Evolutionary conservation across 2,113 vertebrate genomes (phyloP).

Genomic region (cattle (Bos taurus)): DNA sequence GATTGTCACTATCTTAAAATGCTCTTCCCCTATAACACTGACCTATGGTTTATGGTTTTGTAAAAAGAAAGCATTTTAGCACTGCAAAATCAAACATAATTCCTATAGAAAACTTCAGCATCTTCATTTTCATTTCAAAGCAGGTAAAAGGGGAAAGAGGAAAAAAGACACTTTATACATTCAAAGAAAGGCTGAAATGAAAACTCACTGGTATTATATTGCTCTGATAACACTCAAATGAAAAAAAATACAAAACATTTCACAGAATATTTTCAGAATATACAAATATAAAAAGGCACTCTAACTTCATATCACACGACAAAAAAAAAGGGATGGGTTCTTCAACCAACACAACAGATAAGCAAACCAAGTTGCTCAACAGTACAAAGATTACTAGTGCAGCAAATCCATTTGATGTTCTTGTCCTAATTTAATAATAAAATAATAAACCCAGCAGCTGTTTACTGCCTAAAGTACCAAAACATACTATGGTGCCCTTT

Average conservation of each 20-base stretch:
- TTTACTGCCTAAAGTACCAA: slow-evolving; percentile 80
- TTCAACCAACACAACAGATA: slow-evolving; percentile 69
- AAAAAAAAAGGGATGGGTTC: slow-evolving; percentile 72
- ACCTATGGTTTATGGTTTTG: slow-evolving; percentile 79
- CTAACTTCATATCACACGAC: slow-evolving; percentile 80
- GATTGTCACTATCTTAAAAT: slow-evolving; percentile 90
- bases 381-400: slow-evolving; percentile 80
- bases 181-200: slow-evolving; percentile 80
- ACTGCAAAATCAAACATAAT: slow-evolving; percentile 79
- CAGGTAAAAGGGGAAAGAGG: slow-evolving; percentile 73
- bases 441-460: slow-evolving; percentile 70
- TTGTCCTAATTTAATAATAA: slow-evolving; percentile 68
- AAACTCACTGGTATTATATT: slow-evolving; percentile 83
- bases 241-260: slow-evolving; percentile 71
- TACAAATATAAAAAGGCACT: slow-evolving; percentile 88
- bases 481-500: slow-evolving; percentile 81
- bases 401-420: slow-evolving; percentile 74
- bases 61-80: slow-evolving; percentile 82
- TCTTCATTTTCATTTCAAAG: slow-evolving; percentile 80
- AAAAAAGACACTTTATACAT: slow-evolving; percentile 77
- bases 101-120: slow-evolving; percentile 81
- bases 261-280: slow-evolving; percentile 82
- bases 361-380: slow-evolving; percentile 78
- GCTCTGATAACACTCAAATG: slow-evolving; percentile 82
- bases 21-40: slow-evolving; percentile 85